Base-by-base conservation (phyloP, 2,797 vertebrate genomes). In the Neosilurus mollespiculum region DNA sequence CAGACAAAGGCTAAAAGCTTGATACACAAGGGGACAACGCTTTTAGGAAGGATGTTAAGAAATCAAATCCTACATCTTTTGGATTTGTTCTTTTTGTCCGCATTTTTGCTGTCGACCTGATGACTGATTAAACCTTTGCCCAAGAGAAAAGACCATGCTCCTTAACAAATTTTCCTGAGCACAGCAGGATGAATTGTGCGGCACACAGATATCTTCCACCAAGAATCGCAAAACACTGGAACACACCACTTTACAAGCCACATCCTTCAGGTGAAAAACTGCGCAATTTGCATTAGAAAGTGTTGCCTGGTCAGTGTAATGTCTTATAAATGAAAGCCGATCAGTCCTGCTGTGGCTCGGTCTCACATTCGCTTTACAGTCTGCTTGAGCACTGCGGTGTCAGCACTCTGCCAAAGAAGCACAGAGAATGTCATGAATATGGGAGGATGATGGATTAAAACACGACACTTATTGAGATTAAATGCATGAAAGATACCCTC, bases 1-100 rank as follows among this genome's bases (percentile, higher is more conserved):
- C 81, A 59, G 14, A 88, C 84, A 88, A 90, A 88, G 64, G 81
- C 85, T 90, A 83, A 73, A 0, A 71, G 87, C 86, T 88, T 85
- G 59, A 70, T 12, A 84, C 82, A 81, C 62, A 75, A 84, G 85
- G 80, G 84, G 83, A 59, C 85, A 85, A 87, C 51, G 84, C 85
- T 88, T 90, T 70, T 49, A 83, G 79, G 85, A 82, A 64, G 83
- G 86, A 82, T 84, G 61, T 80, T 83, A 84, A 85, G 12, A 49
- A 81, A 81, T 85, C 81, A 86, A 84, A 65, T 72, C n/a, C 16
- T 61, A 65, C 24, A 72, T 37, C 67, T 64, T 72, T 15, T n/a
- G 11, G 54, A 16, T 59, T 64, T 49, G 51, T 18, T 80, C 71
- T 78, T 10, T 26, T 56, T 66, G 24, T 80, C 51, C 30, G 59